Percentiles rank a stretch among this genome's conserved stretches.
Evolutionary conservation across 2,113 vertebrate genomes (phyloP).

Genomic region (Diadophis punctatus): DNA sequence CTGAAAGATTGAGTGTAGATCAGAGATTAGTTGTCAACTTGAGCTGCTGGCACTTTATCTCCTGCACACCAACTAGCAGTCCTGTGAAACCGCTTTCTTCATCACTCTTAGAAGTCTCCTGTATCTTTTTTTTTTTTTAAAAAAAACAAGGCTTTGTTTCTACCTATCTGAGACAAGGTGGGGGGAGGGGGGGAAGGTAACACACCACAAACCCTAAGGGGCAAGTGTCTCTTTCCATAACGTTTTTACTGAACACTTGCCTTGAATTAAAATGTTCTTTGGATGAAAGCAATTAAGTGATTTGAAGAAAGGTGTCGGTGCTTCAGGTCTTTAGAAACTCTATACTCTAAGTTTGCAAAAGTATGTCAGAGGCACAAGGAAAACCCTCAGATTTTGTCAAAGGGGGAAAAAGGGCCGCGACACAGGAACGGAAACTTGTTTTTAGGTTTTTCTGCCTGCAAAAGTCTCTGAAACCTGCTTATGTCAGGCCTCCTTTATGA

Average conservation of each 20-base stretch:
- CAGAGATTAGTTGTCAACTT: constrained; percentile 32
- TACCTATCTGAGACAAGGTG: background rate
- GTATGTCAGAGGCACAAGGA: constrained; percentile 2
- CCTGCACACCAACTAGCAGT: constrained; percentile 10
- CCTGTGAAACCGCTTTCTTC: constrained; percentile 27
- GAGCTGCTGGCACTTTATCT: constrained; percentile 29
- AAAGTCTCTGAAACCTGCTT: constrained; percentile 17
- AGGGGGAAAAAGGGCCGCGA: background rate
- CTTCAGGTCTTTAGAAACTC: constrained; percentile 23
- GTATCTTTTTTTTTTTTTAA: background rate
- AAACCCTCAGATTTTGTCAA: constrained; percentile 14
- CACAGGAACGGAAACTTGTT: constrained; percentile 7
- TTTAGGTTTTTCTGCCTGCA: constrained; percentile 10
- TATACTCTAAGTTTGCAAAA: constrained; percentile 17
- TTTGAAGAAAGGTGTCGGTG: constrained; percentile 28
- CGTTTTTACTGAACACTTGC: constrained; percentile 17
- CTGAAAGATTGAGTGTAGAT: constrained; percentile 34
- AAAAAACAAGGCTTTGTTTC: constrained; percentile 5
- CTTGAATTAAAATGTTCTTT: constrained; percentile 31
- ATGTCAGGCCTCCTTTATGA: constrained; percentile 16
- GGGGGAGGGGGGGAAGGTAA: background rate
- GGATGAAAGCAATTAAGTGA: constrained; percentile 35
- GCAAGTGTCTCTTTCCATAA: constrained; percentile 24
- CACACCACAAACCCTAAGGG: constrained; percentile 20
- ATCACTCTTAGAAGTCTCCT: constrained; percentile 25